phyloP scores from a whole-genome alignment of 2,113 vertebrate species.

The Suncus etruscus region DNA sequence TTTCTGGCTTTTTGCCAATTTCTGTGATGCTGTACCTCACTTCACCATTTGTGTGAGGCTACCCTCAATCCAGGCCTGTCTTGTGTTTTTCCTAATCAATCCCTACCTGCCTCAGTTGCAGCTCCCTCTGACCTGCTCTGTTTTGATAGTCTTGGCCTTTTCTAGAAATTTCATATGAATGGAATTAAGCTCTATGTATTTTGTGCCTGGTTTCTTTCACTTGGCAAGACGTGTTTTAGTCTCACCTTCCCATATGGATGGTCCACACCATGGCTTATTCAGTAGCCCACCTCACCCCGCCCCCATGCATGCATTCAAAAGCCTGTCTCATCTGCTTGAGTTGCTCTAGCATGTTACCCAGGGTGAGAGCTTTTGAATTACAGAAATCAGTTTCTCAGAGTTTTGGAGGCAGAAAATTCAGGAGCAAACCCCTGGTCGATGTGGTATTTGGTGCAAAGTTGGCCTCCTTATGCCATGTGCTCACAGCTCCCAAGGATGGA shows the following conservation, averaged over 20 bases:
- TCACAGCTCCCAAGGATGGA: not conserved
- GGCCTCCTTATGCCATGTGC: not conserved
- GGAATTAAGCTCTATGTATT: not conserved
- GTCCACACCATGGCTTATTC: not conserved
- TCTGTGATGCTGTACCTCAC: not conserved
- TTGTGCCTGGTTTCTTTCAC: not conserved
- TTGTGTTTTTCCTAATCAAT: not conserved
- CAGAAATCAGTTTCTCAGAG: not conserved
- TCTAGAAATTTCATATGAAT: conserved; percentile 30
- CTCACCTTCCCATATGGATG: not conserved
- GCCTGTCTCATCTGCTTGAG: not conserved
- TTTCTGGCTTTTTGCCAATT: conserved; percentile 4
- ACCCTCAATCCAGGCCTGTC: not conserved
- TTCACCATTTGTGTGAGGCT: not conserved
- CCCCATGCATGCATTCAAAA: not conserved
- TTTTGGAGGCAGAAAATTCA: not conserved
- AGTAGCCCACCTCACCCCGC: not conserved
- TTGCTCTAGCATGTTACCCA: not conserved
- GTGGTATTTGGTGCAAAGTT: not conserved
- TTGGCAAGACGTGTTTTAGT: not conserved
- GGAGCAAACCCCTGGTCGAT: not conserved
- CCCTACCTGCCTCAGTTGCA: not conserved
- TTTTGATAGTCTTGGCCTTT: not conserved
- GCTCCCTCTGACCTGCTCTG: not conserved
- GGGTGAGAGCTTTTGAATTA: not conserved